Base-by-base conservation (phyloP, 2,113 vertebrate species). In the Pyxicephalus adspersus region DNA sequence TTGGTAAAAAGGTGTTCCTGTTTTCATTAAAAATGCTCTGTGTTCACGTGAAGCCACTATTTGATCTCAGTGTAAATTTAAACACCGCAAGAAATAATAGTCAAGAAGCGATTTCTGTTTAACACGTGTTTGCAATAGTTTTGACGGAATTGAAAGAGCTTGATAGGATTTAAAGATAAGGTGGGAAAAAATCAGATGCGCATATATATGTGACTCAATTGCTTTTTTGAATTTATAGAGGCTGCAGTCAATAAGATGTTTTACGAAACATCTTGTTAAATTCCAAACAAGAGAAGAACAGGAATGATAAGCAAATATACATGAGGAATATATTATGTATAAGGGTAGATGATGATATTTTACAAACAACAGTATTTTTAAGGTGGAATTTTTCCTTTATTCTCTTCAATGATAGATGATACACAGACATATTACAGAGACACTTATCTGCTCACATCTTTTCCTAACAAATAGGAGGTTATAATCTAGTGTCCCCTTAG, bases 171-270 rank as follows among this genome's bases (percentile, higher is more conserved):
- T 74, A 75, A 75, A 74, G 71, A 75, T 75, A 74, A 66, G 57
- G 80, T 74, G 52, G 50, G 45, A 38, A 74, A n/a, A 81, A 81
- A 75, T 50, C 63, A 81, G 22, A 81, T 81, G 71, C 80, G 71
- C 80, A 81, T 75, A 81, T 73, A 81, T 50, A 81, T 74, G 70
- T 81, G 80, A 57, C 34, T 73, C 60, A 81, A 74, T 81, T 74
- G 58, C 60, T 18, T 74, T 70, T 80, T 74, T 66, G 63, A 65
- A 75, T 81, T 75, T 81, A 57, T 81, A 45, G 61, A 66, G 9
- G 71, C 80, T 81, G 31, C 18, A 55, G 68, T 75, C 60, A 81
- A 81, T 75, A 75, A 74, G 63, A 57, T 64, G 51, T 28, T 74
- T 31, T n/a, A 63, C 20, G 57, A 72, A 71, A 80, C 20, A 54